Conservation (phyloP, 2,113 vertebrate genomes). For the Halichoerus grypus region DNA sequence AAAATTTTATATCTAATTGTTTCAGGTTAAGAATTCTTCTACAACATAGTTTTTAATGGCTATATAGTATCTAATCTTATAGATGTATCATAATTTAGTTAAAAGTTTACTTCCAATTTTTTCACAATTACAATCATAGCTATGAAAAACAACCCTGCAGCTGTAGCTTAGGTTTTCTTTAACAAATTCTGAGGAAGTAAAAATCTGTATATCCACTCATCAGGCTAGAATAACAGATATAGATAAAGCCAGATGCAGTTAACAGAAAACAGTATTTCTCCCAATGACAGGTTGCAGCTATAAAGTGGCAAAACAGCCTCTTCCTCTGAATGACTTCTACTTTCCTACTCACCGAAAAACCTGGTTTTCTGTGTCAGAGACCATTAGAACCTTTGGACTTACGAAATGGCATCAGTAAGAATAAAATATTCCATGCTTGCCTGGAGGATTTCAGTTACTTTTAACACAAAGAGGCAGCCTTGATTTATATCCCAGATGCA, state of each 20-base stretch:
- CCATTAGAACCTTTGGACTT: background rate
- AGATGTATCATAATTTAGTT: background rate
- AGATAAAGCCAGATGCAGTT: background rate
- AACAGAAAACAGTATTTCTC: background rate
- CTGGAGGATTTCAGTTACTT: background rate
- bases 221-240: background rate
- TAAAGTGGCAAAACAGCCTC: background rate
- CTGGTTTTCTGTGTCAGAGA: slow-evolving; percentile 1
- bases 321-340: background rate
- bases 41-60: background rate
- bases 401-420: background rate
- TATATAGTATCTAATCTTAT: background rate
- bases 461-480: background rate
- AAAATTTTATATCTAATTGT: background rate
- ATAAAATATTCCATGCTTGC: background rate
- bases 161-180: background rate
- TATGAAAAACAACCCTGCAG: slow-evolving; percentile 14
- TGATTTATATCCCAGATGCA: background rate
- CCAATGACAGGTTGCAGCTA: background rate
- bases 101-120: background rate
- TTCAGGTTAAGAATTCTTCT: background rate
- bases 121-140: background rate
- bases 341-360: background rate
- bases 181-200: slow-evolving; percentile 17
- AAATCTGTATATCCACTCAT: background rate